phyloP scores from a whole-genome alignment of 2,888 invertebrate genomes.

The Rhimphoctona megacephalus region DNA sequence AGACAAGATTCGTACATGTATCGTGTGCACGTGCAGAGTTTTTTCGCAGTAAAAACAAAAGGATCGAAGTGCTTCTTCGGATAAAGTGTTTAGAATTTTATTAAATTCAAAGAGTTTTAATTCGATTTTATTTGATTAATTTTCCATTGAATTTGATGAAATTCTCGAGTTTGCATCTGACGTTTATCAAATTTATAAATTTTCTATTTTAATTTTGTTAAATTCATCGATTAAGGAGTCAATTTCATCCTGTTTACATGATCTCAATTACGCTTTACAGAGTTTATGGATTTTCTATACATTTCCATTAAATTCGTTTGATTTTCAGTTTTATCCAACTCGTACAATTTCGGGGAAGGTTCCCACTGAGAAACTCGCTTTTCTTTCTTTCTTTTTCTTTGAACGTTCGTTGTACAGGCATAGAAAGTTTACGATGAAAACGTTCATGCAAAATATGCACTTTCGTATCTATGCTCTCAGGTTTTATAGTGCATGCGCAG shows the following conservation, averaged over 20 bases:
- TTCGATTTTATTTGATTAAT: background rate
- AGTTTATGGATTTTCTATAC: background rate
- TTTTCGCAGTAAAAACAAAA: background rate
- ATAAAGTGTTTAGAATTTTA: background rate
- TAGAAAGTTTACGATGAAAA: background rate
- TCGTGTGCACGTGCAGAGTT: background rate
- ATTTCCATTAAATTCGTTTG: background rate
- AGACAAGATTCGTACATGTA: background rate
- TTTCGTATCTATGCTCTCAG: slow-evolving; percentile 12
- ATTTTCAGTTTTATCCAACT: background rate
- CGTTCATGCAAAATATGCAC: slow-evolving; percentile 22
- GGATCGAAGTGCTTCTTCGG: background rate
- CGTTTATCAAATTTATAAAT: too few species aligned
- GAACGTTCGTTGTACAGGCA: background rate
- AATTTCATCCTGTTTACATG: too few species aligned
- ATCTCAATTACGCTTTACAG: background rate
- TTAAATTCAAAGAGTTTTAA: background rate
- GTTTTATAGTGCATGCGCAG: slow-evolving; percentile 4
- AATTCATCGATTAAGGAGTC: too few species aligned
- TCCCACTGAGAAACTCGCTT: background rate
- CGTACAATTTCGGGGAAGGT: background rate
- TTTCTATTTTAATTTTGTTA: too few species aligned
- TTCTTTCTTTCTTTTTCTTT: background rate
- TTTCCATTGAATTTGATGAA: background rate
- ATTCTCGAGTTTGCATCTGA: background rate